Conservation (phyloP, 2,113 vertebrate species). For the Psephotus haematonotus region DNA sequence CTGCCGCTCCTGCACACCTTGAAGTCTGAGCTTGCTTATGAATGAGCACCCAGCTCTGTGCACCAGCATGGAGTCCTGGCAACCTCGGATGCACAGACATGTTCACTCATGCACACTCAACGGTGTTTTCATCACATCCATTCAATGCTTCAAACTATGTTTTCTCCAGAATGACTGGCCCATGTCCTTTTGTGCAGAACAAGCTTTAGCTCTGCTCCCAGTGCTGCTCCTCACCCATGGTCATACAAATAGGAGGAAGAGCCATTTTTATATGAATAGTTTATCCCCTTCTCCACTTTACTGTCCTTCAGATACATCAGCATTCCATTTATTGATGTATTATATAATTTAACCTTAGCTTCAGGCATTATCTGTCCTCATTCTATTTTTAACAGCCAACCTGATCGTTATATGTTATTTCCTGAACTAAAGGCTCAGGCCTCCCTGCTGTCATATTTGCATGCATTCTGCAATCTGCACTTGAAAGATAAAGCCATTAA, state of each 20-base stretch:
- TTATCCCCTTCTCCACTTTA: background rate
- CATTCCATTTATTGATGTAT: background rate
- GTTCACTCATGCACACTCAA: background rate
- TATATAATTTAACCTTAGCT: conserved; percentile 4
- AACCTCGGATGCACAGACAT: background rate
- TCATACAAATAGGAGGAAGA: background rate
- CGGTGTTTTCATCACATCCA: background rate
- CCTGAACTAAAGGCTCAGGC: background rate
- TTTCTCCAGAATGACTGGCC: background rate
- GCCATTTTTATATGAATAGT: background rate
- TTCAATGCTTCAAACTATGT: accelerated
- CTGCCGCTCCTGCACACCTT: background rate
- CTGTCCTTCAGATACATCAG: background rate
- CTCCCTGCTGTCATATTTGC: background rate
- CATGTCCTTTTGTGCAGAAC: background rate
- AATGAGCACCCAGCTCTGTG: background rate
- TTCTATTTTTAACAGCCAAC: conserved; percentile 16
- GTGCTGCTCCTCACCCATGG: background rate
- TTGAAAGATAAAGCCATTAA: background rate
- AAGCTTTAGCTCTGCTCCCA: background rate
- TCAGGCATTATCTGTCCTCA: conserved; percentile 17
- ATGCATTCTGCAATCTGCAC: background rate
- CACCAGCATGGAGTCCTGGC: background rate
- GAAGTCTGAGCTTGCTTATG: background rate
- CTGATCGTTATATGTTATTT: background rate